A percentile compares a stretch with the other conserved stretches of the same genome.
These are phyloP conservation scores for Ceratina australensis DNA, from an alignment of 1,140 invertebrate genomes.

Conservation along the genomic window DNA sequence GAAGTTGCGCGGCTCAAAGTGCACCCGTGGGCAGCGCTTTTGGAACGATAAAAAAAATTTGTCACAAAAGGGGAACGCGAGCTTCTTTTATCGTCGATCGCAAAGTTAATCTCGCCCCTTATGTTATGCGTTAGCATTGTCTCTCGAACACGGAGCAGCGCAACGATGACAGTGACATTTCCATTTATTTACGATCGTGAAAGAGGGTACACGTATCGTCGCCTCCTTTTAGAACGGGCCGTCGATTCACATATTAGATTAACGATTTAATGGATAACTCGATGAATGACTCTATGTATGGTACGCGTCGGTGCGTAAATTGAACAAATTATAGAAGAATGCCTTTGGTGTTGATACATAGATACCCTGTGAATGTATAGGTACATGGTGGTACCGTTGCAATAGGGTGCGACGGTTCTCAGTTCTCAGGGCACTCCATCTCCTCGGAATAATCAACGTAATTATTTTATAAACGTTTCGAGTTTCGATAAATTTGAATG, in stretches of 20 bases:
- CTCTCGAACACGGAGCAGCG: background rate
- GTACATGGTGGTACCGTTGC: constrained; percentile 41
- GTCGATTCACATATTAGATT: constrained; percentile 72
- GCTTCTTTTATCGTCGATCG: background rate
- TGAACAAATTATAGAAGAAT: constrained; percentile 78
- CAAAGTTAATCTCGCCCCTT: background rate
- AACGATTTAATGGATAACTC: constrained; percentile 76
- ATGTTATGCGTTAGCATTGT: background rate
- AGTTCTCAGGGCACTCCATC: background rate
- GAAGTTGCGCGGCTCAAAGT: background rate
- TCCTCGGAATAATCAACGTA: too few relatives aligned
- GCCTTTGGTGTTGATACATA: constrained; percentile 64
- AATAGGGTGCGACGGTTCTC: constrained; percentile 54
- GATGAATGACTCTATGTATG: constrained; percentile 70
- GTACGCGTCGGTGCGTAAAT: constrained; percentile 75
- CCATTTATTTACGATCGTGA: constrained; percentile 36
- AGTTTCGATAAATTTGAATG: background rate
- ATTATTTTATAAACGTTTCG: too few relatives aligned
- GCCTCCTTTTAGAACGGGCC: constrained; percentile 36
- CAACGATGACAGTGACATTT: background rate
- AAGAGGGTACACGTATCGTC: constrained; percentile 13
- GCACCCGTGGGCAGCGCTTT: background rate
- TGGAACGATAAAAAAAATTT: background rate
- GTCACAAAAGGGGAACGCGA: background rate
- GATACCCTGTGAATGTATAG: constrained; percentile 64